phyloP scores from a whole-genome alignment of 2,888 invertebrate species.

The Nomada ruficornis region DNA sequence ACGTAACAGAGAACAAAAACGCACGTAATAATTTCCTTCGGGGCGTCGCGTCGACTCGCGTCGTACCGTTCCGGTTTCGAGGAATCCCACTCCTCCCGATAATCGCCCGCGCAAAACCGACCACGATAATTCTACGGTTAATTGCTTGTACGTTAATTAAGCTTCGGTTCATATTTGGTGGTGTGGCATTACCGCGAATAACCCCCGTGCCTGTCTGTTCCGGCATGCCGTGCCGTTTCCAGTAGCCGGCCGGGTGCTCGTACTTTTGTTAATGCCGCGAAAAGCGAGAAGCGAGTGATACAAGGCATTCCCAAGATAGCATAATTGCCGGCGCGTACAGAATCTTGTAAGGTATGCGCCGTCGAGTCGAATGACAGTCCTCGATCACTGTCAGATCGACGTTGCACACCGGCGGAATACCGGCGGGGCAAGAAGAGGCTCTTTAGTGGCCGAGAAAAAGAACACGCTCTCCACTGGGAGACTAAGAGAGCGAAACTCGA shows the following conservation, averaged over 20 bases:
- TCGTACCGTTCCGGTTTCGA: constrained; percentile 54
- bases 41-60: background rate
- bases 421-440: constrained; percentile 68
- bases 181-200: constrained; percentile 52
- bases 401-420: constrained; percentile 67
- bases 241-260: constrained; percentile 63
- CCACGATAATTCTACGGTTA: constrained; percentile 64
- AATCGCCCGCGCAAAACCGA: constrained; percentile 51
- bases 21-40: constrained; percentile 52
- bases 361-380: constrained; percentile 74
- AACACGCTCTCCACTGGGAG: constrained; percentile 47
- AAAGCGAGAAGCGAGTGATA: constrained; percentile 74
- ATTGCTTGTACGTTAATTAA: constrained; percentile 65
- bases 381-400: constrained; percentile 76
- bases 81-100: constrained; percentile 60
- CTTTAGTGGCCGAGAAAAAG: constrained; percentile 70
- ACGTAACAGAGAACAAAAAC: constrained; percentile 41
- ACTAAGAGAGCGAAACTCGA: constrained; percentile 63
- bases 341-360: constrained; percentile 75
- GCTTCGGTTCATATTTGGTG: constrained; percentile 64
- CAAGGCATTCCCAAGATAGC: constrained; percentile 76
- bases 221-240: constrained; percentile 60
- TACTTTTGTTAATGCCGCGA: constrained; percentile 75
- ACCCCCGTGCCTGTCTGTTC: constrained; percentile 15
- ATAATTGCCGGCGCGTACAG: constrained; percentile 76